Evolutionary conservation across 2,113 vertebrate genomes (phyloP).

Genomic region (Odocoileus virginianus): DNA sequence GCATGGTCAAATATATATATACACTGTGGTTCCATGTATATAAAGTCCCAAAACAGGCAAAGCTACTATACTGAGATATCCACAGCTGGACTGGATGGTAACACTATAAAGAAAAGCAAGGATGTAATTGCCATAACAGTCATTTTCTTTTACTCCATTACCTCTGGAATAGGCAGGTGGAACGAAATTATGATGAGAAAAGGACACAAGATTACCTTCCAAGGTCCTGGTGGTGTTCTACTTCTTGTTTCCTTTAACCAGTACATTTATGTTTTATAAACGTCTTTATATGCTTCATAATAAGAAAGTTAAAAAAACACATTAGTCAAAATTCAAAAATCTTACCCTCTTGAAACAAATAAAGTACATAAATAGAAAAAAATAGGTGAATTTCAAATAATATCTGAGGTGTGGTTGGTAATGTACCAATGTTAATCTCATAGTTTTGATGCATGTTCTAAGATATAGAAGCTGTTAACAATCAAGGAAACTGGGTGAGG

Average conservation of each 20-base stretch:
- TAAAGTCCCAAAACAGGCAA: neutral
- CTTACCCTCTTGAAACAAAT: neutral
- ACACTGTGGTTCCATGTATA: neutral
- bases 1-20: neutral
- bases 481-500: neutral
- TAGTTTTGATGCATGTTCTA: neutral
- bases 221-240: neutral
- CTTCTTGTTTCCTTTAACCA: neutral
- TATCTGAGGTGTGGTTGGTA: neutral
- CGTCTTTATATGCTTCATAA: neutral
- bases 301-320: neutral
- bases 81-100: neutral
- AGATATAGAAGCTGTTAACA: neutral
- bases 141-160: neutral
- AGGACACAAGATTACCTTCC: neutral
- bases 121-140: neutral
- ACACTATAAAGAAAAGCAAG: neutral
- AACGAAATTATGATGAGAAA: neutral
- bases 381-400: neutral
- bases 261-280: neutral
- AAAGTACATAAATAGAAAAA: neutral
- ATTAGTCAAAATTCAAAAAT: neutral
- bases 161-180: neutral
- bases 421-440: neutral
- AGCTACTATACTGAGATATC: neutral